These are phyloP conservation scores for Festucalex cinctus DNA, from an alignment of 2,113 vertebrate genomes.

Conservation along the genomic window DNA sequence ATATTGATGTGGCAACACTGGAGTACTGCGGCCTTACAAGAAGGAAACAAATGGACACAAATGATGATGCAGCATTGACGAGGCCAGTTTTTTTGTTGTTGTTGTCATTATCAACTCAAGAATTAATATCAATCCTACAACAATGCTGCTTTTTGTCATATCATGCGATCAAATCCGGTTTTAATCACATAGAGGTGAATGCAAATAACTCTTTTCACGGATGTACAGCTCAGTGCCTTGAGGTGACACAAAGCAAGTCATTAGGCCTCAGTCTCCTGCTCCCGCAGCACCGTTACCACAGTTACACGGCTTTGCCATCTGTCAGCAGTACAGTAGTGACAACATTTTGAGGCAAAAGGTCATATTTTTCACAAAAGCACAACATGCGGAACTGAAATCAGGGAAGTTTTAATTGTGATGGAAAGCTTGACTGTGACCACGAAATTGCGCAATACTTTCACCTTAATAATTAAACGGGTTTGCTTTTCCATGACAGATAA, in stretches of 20 bases:
- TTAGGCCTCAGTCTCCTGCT: slow-evolving; percentile 15
- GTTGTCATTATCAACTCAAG: background rate
- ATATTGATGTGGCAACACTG: slow-evolving; percentile 43
- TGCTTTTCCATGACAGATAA: slow-evolving; percentile 15
- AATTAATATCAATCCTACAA: background rate
- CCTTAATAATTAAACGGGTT: background rate
- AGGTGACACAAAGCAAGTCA: slow-evolving; percentile 32
- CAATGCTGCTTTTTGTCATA: background rate
- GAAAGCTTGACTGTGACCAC: background rate
- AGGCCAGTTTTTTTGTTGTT: background rate
- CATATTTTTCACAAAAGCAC: slow-evolving; percentile 8
- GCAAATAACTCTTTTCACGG: slow-evolving; percentile 6
- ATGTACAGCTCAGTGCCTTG: background rate
- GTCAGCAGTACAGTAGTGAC: slow-evolving; percentile 22
- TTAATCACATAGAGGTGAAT: background rate
- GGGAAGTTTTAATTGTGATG: background rate
- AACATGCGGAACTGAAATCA: background rate
- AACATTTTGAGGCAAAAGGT: slow-evolving; percentile 10
- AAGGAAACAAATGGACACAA: slow-evolving; percentile 11
- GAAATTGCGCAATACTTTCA: slow-evolving; percentile 9
- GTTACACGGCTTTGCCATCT: slow-evolving; percentile 27
- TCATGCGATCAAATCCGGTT: background rate
- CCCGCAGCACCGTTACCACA: slow-evolving; percentile 27
- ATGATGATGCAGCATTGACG: background rate
- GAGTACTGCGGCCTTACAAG: background rate